Evolutionary conservation across 2,797 vertebrate genomes (phyloP), one percentile per base, ranked within the genome.

Genomic region (Anguilla megastoma): DNA sequence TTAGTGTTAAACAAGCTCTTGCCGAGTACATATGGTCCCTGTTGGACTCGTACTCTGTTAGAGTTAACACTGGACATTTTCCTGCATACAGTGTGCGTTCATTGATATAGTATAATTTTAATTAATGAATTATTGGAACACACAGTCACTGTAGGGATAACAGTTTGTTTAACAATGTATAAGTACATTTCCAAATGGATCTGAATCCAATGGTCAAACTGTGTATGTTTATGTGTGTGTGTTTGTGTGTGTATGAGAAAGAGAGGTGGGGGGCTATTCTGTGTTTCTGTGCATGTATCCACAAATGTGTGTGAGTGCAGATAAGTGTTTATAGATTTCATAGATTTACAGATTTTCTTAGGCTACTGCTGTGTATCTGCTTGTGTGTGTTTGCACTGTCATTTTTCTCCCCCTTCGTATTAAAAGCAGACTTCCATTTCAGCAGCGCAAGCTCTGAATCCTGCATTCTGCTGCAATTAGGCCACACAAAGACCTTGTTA

Each of bases 391-490:
- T 90, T 94, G 93, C 92, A 94, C 94, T 94, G 94, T 93, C 7
- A 69, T 76, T 54, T n/a, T 33, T n/a, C 54, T 45, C 76, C 71
- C 86, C 60, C 80, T 84, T 58, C 27, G 84, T 48, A 89, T 18
- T 85, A 18, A 74, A 48, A 58, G 84, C 30, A 82, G 12, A 24
- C 30, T 18, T 36, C 54, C 86, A 83, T 50, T 80, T 48, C 12
- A 36, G 8, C 56, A 48, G 92, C 94, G 93, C 93, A 95, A 94
- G 95, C 96, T 96, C 94, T 95, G 95, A 96, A 95, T 97, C 96
- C 96, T 94, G 95, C 96, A 98, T 97, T 98, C 97, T 97, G 96
- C 97, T 97, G 96, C 97, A 98, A 97, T 98, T 98, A 98, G 97
- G 95, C 96, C 94, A 95, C 95, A 98, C 95, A 98, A 97, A 98